Conservation (phyloP, 1,140 invertebrate genomes). For the Drosophila ogumai region DNA sequence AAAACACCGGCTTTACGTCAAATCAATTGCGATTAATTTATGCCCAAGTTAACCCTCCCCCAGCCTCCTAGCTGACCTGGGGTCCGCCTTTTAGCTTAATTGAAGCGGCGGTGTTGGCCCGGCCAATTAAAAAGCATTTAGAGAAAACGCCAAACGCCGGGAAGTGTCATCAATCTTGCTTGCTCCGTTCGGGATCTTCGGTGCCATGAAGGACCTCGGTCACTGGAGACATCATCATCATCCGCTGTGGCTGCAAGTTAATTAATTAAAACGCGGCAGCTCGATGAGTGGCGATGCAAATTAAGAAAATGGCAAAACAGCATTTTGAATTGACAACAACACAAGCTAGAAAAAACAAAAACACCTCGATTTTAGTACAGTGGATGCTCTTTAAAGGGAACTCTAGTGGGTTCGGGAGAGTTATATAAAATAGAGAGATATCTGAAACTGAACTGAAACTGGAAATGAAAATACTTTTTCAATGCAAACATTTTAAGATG, state of each 20-base stretch:
- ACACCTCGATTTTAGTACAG: slow-evolving; percentile 10
- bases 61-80: slow-evolving; percentile 3
- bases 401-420: background rate
- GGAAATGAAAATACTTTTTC: too few species aligned
- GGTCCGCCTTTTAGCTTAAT: slow-evolving; percentile 71
- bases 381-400: background rate
- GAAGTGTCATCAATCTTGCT: slow-evolving; percentile 72
- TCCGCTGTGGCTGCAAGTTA: slow-evolving; percentile 35
- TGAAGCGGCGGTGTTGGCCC: slow-evolving; percentile 46
- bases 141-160: slow-evolving; percentile 52
- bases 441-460: too few species aligned
- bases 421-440: too few species aligned
- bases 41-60: slow-evolving; percentile 28
- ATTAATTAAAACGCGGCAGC: slow-evolving; percentile 54
- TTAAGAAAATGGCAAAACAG: slow-evolving; percentile 81
- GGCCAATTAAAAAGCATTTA: slow-evolving; percentile 79
- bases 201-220: slow-evolving; percentile 65
- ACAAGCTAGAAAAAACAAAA: slow-evolving; percentile 11
- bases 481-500: too few species aligned
- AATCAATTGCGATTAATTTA: slow-evolving; percentile 68
- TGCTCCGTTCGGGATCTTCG: slow-evolving; percentile 3
- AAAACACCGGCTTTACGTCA: slow-evolving; percentile 47
- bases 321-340: slow-evolving; percentile 46
- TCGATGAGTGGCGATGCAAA: slow-evolving; percentile 69
- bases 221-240: slow-evolving; percentile 58